Conservation (phyloP, 2,113 vertebrate species). For the Nothobranchius kuhntae region DNA sequence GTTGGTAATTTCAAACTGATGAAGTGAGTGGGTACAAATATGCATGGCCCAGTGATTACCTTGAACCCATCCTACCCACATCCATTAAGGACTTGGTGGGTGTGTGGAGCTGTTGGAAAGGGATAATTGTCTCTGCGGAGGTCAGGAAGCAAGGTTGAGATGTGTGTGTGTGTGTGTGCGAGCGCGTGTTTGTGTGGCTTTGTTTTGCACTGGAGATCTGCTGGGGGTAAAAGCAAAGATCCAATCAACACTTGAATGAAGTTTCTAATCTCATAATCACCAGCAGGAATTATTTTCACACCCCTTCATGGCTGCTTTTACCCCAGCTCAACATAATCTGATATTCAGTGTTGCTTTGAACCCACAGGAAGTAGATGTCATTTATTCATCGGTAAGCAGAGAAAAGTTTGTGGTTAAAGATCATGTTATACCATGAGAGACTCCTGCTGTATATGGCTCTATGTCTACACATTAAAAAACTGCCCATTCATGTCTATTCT, state of each 20-base stretch:
- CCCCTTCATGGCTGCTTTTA: constrained; percentile 12
- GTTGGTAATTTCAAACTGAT: constrained; percentile 77
- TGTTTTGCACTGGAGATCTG: constrained; percentile 28
- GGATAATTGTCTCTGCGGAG: constrained; percentile 76
- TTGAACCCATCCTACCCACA: constrained; percentile 66
- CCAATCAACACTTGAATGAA: constrained; percentile 24
- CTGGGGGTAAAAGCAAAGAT: constrained; percentile 29
- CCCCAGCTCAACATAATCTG: constrained; percentile 27
- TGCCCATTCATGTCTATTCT: constrained; percentile 36
- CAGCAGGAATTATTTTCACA: constrained; percentile 14
- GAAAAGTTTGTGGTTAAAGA: constrained; percentile 3
- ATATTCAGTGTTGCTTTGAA: neutral
- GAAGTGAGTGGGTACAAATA: constrained; percentile 78
- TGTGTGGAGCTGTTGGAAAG: constrained; percentile 40
- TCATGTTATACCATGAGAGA: neutral
- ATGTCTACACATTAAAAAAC: constrained; percentile 27
- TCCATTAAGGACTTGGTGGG: constrained; percentile 66
- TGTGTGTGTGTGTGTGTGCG: no score
- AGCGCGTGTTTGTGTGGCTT: neutral
- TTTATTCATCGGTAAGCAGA: neutral
- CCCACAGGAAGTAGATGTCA: neutral
- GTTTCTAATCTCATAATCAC: constrained; percentile 7
- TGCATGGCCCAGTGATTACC: constrained; percentile 74
- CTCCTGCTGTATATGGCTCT: neutral
- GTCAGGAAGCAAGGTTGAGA: constrained; percentile 63